Evolutionary conservation across 2,888 invertebrate genomes (phyloP), one percentile per base, ranked within the genome.

Genomic region (Nudaria mundana): DNA sequence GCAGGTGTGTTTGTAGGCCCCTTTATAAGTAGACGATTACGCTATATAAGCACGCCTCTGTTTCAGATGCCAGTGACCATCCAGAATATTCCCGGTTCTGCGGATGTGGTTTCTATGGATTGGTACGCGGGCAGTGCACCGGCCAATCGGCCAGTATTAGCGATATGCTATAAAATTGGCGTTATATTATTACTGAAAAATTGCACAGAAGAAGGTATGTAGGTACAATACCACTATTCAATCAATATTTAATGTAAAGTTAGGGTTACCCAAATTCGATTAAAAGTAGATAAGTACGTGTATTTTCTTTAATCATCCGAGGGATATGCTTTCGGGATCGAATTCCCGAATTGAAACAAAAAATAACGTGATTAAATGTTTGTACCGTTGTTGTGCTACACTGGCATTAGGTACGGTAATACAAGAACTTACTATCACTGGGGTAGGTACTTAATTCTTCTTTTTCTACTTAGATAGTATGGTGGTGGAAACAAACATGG

Each of bases 81-180:
- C 44, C 91, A 93, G 60, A 90, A 90, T 34, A 75, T 90, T 5
- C 84, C 89, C 13, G 90, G 90, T n/a, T 87, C 90, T 0, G 82
- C 91, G 58, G 91, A 91, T 41, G 91, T 97, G 28, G 92, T 95
- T 0, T 93, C 94, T 1, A 90, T 98, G 68, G 93, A 95, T 62
- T 98, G 98, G 98, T 98, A 94, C 69, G 92, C 95, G 58, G 96
- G 96, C 0, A 91, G 91, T 58, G 90, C 93, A 49, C 94, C 95
- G 1, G 90, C 91, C 28, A 90, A 92, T 40, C 93, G 95, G 34
- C 96, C 97, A 0, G 92, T 94, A 8, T 82, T 99, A 33, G 95
- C 94, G 0, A 92, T 99, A 61, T 97, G 96, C 67, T 98, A 96
- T 81, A 94, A 94, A 71, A 95, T 92, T 74, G 98, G 99, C 2